A percentile compares a stretch with the other conserved stretches of the same genome.
Conservation (phyloP, 2,113 vertebrate species). For the Zosterops pallidus region DNA sequence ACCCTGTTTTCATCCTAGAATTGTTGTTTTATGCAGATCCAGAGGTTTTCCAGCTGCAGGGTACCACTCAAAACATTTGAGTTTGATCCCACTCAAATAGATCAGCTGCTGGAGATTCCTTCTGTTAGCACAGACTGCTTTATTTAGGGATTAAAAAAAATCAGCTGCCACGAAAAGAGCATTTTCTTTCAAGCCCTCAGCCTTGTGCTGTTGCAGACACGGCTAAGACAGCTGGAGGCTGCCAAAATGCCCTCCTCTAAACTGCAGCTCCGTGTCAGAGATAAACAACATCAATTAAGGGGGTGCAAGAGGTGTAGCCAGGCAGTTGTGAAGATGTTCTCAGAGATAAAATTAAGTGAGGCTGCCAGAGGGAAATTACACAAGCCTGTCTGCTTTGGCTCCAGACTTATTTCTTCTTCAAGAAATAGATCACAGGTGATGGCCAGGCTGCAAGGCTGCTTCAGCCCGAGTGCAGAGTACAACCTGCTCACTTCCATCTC, state of each 20-base stretch:
- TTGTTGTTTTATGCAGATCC: neutral
- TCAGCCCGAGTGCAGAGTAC: fast-evolving
- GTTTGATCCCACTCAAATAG: neutral
- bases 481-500: neutral
- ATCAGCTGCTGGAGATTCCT: neutral
- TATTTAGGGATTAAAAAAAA: neutral
- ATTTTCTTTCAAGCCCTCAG: neutral
- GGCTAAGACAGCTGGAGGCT: fast-evolving
- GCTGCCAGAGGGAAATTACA: neutral
- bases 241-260: neutral
- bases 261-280: neutral
- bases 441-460: neutral
- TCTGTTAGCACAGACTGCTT: neutral
- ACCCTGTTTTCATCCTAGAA: neutral
- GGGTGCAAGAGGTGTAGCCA: neutral
- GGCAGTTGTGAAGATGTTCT: neutral
- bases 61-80: neutral
- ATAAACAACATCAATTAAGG: neutral
- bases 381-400: neutral
- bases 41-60: neutral
- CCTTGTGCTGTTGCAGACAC: neutral
- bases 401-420: neutral
- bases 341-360: neutral
- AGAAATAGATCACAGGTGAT: neutral
- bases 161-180: fast-evolving